Evolutionary conservation across 2,888 invertebrate genomes (phyloP).

Genomic region (Lagria hirta): DNA sequence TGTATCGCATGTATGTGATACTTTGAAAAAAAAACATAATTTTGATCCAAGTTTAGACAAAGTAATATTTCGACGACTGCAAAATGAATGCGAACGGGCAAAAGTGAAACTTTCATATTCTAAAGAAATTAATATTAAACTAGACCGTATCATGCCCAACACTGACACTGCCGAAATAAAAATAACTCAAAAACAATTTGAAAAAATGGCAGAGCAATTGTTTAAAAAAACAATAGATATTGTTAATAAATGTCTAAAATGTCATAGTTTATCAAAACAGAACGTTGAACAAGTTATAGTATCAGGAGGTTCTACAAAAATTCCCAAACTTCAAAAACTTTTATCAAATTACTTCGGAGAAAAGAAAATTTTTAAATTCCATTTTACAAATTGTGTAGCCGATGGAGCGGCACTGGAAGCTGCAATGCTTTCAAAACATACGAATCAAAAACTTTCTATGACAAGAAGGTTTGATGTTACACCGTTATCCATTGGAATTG

Average conservation of each 20-base stretch:
- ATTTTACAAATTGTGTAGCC: slow-evolving; percentile 40
- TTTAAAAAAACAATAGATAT: slow-evolving; percentile 33
- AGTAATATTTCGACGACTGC: slow-evolving; percentile 23
- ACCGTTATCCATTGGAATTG: slow-evolving; percentile 36
- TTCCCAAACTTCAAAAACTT: slow-evolving; percentile 36
- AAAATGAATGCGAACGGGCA: slow-evolving; percentile 30
- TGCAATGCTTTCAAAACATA: slow-evolving; percentile 26
- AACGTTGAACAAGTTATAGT: slow-evolving; percentile 39
- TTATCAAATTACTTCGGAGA: slow-evolving; percentile 30
- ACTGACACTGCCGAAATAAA: slow-evolving; percentile 7
- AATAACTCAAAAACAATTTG: slow-evolving; percentile 34
- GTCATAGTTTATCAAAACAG: slow-evolving; percentile 23
- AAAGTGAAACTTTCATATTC: slow-evolving; percentile 29
- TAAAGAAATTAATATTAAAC: slow-evolving; percentile 13
- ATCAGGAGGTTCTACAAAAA: slow-evolving; percentile 40
- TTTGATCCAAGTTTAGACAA: slow-evolving; percentile 21
- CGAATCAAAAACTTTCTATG: slow-evolving; percentile 20
- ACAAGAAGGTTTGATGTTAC: slow-evolving; percentile 35
- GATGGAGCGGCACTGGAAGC: slow-evolving; percentile 39
- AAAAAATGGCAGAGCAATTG: slow-evolving; percentile 27
- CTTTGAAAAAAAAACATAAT: slow-evolving; percentile 25
- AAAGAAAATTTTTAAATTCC: slow-evolving; percentile 29
- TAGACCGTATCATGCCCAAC: slow-evolving; percentile 10
- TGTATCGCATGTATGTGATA: slow-evolving; percentile 24
- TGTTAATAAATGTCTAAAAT: slow-evolving; percentile 31